Base-by-base conservation (phyloP, 2,113 vertebrate species). In the Uropsilus gracilis region DNA sequence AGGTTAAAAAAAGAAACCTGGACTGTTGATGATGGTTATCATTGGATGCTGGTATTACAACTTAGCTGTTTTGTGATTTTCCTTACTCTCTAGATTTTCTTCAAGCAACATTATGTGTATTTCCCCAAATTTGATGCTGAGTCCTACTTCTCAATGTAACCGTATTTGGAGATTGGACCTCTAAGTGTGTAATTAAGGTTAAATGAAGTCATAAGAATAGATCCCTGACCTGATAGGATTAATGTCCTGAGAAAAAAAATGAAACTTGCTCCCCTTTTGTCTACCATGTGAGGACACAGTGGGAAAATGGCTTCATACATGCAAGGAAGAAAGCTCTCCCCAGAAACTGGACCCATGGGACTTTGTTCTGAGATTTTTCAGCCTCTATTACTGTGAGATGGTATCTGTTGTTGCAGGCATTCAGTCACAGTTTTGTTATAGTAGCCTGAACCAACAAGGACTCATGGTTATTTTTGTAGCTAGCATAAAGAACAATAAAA, bases 401-500 rank as follows among this genome's bases (percentile, higher is more conserved):
- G 73, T 34, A 68, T 63, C 34, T 55, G 3, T 90, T 94, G 63
- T 78, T 83, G 46, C 86, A 83, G 34, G 14, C 8, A 68, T 1
- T 7, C 32, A 61, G 20, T 53, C 20, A 30, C 30, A 42, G 72
- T 57, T 87, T 66, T 83, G 8, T 66, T 37, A 75, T 20, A 34
- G 57, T 34, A 87, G 37, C 42, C 57, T 34, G 24, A 90, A n/a
- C 32, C 84, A 34, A 84, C 34, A 78, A 57, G 72, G 63, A 57
- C 32, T 76, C 28, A 24, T 68, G 50, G 48, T 75, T 76, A 92
- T 75, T 94, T 97, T 88, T 92, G 53, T 80, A 92, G 39, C 30
- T 68, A 57, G n/a, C 81, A 77, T 82, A 76, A 77, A 59, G 85
- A 63, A 94, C 37, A 87, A 87, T 42, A 89, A 66, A 48, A 80